Percentiles rank a stretch among this genome's conserved stretches.
Conservation (phyloP, 2,113 vertebrate species). For the Sapajus apella region DNA sequence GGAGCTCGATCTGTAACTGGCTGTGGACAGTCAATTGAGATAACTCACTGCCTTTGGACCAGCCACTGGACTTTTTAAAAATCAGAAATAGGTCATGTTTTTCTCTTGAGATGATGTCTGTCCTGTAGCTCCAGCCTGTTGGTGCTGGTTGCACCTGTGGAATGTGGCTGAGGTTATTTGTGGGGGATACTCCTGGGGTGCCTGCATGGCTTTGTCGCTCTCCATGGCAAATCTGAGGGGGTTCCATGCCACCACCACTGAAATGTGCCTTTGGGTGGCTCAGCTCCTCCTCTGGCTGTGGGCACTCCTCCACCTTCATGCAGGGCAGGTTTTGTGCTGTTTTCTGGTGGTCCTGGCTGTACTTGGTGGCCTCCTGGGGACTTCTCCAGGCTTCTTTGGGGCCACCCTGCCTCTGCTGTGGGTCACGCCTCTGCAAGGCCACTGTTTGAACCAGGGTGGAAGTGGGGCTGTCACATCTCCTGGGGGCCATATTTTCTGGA, state of each 20-base stretch:
- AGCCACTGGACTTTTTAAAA: no score
- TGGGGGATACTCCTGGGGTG: neutral
- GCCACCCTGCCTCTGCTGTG: rapidly evolving
- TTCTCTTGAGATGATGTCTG: neutral
- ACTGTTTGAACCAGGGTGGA: rapidly evolving
- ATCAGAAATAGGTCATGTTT: neutral
- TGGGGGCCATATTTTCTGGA: neutral
- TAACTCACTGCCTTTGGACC: no score
- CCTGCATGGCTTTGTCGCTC: no score
- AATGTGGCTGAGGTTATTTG: neutral
- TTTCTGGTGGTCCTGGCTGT: neutral
- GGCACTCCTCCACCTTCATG: rapidly evolving
- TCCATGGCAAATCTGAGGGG: no score
- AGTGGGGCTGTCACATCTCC: neutral
- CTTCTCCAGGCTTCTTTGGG: neutral
- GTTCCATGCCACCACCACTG: rapidly evolving
- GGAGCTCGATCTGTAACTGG: no score
- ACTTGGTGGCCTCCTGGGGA: neutral
- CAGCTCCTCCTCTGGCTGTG: neutral
- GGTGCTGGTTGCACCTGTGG: neutral
- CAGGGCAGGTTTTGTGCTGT: rapidly evolving
- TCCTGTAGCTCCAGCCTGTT: rapidly evolving
- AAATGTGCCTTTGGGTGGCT: neutral
- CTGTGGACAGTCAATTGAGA: no score
- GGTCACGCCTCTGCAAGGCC: neutral